Evolutionary conservation across 2,888 invertebrate species (phyloP).

Genomic region (Acleris emargana): DNA sequence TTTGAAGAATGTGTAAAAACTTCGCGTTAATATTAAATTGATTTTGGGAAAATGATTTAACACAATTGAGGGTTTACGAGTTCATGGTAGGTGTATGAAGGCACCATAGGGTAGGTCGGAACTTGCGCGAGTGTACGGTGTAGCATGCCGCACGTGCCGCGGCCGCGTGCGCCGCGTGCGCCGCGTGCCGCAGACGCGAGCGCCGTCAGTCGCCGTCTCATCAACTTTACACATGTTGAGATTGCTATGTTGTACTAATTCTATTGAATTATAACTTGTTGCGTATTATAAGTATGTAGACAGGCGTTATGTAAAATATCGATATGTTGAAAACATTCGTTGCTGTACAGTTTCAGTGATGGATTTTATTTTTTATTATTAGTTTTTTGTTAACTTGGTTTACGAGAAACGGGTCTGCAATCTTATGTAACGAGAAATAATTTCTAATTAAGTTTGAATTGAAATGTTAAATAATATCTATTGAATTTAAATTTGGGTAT

Average conservation of each 20-base stretch:
- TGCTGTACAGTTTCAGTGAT: constrained; percentile 68
- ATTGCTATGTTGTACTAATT: constrained; percentile 83
- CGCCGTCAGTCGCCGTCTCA: constrained; percentile 70
- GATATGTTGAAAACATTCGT: constrained; percentile 64
- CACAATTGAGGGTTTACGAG: neutral
- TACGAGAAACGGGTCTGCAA: constrained; percentile 80
- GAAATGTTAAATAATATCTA: constrained; percentile 64
- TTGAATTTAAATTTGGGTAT: constrained; percentile 79
- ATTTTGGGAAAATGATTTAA: too few relatives aligned
- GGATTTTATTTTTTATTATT: constrained; percentile 74
- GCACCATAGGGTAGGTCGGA: constrained; percentile 9
- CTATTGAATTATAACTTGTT: constrained; percentile 83
- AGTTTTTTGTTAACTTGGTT: constrained; percentile 77
- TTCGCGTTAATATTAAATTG: too few relatives aligned
- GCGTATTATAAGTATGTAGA: constrained; percentile 76
- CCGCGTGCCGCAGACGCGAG: constrained; percentile 42
- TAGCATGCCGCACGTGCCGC: constrained; percentile 9
- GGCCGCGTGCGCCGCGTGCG: constrained; percentile 25
- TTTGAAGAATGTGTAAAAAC: too few relatives aligned
- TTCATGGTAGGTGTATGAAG: constrained; percentile 3
- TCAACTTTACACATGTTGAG: constrained; percentile 82
- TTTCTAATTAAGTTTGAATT: constrained; percentile 75
- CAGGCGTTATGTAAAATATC: constrained; percentile 45
- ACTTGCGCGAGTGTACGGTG: constrained; percentile 14
- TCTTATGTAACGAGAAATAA: constrained; percentile 74